Evolutionary conservation across 2,113 vertebrate species (phyloP), one percentile per base, ranked within the genome.

Genomic region (Heterotilapia buettikoferi): DNA sequence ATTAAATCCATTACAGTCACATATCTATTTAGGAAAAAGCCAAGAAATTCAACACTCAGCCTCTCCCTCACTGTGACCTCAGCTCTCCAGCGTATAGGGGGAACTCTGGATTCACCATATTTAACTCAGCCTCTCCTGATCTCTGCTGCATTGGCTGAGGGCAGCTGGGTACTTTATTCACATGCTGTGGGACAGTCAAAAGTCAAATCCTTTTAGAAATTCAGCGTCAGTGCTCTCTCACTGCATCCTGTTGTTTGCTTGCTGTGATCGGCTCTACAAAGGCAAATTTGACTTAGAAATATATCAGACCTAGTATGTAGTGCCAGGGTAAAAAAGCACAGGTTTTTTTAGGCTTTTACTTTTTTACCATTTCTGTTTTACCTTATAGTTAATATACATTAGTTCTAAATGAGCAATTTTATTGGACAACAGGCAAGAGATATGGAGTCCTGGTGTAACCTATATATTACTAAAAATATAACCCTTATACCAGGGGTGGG

Each of bases 261-360:
- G 45, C 26, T 52, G 73, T 47, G 68, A 73, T 76, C 6, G 0
- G 16, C 16, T 78, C 26, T 78, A 52, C 45, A 78, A 78, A 52
- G 12, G 26, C 6, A 52, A n/a, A 52, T 78, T 78, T n/a, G 26
- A 78, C 43, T 50, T 50, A 50, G 71, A 47, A 76, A 50, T 50
- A 76, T 31, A 19, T 19, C 38, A 73, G 66, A 73, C 21, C 24
- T 31, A 31, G 6, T 29, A 50, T 19, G 16, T 47, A 76, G 40
- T 76, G 4, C 43, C 9, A 76, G 6, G 14, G 21, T 10, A 29
- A 29, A 29, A 47, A 47, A 47, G n/a, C 38, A 24, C 36, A 71
- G 18, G 0, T 6, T 7, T 11, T n/a, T 45, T 21, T 16, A 24
- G 13, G 7, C 68, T 16, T 9, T 6, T 43, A 73, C 8, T 10